phyloP scores from a whole-genome alignment of 2,888 invertebrate genomes.

The Phrixothrix hirtus region DNA sequence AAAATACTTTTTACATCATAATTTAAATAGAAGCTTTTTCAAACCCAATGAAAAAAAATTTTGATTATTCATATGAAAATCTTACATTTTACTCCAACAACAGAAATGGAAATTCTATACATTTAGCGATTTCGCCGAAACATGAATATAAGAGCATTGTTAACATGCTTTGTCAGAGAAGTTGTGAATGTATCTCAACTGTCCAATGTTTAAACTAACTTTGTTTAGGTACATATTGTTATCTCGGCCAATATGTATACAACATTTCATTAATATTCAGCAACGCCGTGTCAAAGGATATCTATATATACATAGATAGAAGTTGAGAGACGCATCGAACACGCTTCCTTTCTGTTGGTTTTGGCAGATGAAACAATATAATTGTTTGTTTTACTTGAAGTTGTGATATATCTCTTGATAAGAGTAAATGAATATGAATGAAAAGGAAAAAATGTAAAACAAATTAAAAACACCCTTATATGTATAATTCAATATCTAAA shows the following conservation, averaged over 20 bases:
- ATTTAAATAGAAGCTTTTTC: too few relatives aligned
- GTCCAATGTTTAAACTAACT: constrained; percentile 40
- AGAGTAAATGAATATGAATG: too few relatives aligned
- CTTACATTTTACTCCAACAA: too few relatives aligned
- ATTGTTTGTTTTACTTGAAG: constrained; percentile 18
- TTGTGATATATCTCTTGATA: too few relatives aligned
- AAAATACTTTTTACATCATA: too few relatives aligned
- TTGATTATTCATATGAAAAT: too few relatives aligned
- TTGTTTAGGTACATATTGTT: constrained; percentile 37
- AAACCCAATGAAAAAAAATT: too few relatives aligned
- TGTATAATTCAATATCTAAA: constrained; percentile 11
- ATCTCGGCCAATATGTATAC: constrained; percentile 39
- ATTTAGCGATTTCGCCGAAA: background rate
- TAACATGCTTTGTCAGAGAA: constrained; percentile 32
- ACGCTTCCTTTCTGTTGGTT: constrained; percentile 24
- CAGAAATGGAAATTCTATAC: background rate
- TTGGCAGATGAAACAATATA: constrained; percentile 18
- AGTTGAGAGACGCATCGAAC: constrained; percentile 27
- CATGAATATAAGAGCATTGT: background rate
- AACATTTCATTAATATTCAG: constrained; percentile 42
- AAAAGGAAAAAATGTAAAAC: constrained; percentile 3
- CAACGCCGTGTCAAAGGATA: constrained; percentile 41
- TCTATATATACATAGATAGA: constrained; percentile 32
- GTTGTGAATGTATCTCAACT: constrained; percentile 34
- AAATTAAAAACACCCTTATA: background rate